Conservation (phyloP, 2,888 invertebrate genomes). For the Blera fallax region DNA sequence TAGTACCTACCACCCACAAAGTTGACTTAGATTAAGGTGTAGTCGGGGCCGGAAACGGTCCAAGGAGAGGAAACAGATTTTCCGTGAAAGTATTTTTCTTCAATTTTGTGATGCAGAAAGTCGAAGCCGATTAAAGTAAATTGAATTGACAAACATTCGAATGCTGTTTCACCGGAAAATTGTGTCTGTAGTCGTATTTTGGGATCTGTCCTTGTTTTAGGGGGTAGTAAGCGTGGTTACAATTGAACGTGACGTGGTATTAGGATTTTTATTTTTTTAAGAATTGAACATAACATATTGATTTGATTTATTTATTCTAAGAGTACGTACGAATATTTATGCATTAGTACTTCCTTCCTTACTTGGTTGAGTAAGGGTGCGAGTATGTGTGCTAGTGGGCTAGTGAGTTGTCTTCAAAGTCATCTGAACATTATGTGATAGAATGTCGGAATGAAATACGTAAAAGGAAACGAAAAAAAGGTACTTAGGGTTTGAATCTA, state of each 20-base stretch:
- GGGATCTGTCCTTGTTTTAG: background rate
- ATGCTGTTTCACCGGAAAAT: background rate
- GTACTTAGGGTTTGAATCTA: too few species aligned
- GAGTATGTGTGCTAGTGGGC: too few species aligned
- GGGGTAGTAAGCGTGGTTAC: background rate
- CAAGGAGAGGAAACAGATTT: background rate
- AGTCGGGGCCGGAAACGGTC: background rate
- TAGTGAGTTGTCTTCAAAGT: too few species aligned
- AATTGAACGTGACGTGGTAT: background rate
- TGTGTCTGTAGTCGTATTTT: background rate
- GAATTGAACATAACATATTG: too few species aligned
- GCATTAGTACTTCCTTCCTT: too few species aligned
- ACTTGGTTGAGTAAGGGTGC: too few species aligned
- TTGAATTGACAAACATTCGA: slow-evolving; percentile 12
- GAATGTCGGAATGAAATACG: too few species aligned
- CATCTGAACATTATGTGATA: too few species aligned
- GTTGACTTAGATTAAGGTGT: background rate
- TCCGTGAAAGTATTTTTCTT: background rate
- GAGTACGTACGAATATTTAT: too few species aligned
- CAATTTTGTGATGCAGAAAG: background rate
- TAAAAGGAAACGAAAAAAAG: too few species aligned
- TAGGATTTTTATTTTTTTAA: too few species aligned
- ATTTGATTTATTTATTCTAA: too few species aligned
- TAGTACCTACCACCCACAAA: background rate
- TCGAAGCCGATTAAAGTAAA: slow-evolving; percentile 7